Evolutionary conservation across 2,797 vertebrate genomes (phyloP).

Genomic region (Hephaestus fuliginosus): DNA sequence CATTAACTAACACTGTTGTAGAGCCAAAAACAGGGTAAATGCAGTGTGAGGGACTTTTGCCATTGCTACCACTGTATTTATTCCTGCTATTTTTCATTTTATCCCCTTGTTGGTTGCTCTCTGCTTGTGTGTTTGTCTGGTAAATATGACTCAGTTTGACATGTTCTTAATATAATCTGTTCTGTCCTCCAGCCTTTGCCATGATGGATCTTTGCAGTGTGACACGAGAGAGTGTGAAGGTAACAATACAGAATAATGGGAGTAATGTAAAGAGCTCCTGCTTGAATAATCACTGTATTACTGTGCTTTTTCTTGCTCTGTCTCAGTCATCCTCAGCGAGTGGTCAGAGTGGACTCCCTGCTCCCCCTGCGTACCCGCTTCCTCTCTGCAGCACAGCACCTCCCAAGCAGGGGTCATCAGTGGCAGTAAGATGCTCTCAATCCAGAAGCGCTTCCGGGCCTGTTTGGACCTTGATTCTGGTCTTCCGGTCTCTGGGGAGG

Average conservation of each 20-base stretch:
- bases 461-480: slow-evolving; percentile 90
- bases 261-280: background rate
- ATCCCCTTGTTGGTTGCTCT: background rate
- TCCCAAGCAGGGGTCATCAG: background rate
- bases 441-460: slow-evolving; percentile 88
- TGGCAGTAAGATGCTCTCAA: slow-evolving; percentile 70
- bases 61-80: background rate
- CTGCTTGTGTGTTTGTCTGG: background rate
- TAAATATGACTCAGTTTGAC: slow-evolving; percentile 4
- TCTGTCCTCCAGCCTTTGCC: slow-evolving; percentile 84
- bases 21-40: background rate
- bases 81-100: background rate
- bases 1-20: background rate
- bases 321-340: slow-evolving; percentile 87
- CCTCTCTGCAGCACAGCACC: slow-evolving; percentile 47
- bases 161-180: background rate
- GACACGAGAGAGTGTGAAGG: slow-evolving; percentile 86
- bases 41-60: background rate
- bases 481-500: slow-evolving; percentile 66
- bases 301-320: background rate
- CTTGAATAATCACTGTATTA: too few relatives aligned
- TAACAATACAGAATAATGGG: slow-evolving; percentile 41
- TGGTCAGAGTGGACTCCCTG: slow-evolving; percentile 93
- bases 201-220: slow-evolving; percentile 84
- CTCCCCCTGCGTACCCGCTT: slow-evolving; percentile 83